A percentile compares a stretch with the other conserved stretches of the same genome.
These are phyloP conservation scores for Drosophila anomalata DNA, from an alignment of 2,888 invertebrate genomes.

Conservation along the genomic window DNA sequence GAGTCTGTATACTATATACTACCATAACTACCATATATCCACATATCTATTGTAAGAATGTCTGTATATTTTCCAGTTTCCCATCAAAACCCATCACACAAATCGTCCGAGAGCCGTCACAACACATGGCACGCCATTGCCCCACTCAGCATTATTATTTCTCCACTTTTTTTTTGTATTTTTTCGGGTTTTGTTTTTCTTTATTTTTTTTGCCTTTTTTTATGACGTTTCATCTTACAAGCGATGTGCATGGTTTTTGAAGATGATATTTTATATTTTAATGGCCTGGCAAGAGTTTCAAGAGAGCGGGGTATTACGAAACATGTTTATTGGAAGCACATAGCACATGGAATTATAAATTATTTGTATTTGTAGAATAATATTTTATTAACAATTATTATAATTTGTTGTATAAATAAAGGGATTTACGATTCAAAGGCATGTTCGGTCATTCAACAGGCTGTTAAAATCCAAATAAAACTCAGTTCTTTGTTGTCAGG, in stretches of 20 bases:
- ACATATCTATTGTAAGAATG: not conserved
- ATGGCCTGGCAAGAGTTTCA: slow-evolving; percentile 5
- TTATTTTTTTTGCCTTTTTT: slow-evolving; percentile 54
- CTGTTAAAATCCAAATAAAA: not conserved
- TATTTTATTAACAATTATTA: not conserved
- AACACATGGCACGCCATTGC: slow-evolving; percentile 43
- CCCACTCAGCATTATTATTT: slow-evolving; percentile 38
- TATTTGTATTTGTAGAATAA: not conserved
- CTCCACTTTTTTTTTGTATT: slow-evolving; percentile 17
- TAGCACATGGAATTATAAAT: not conserved
- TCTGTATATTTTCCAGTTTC: slow-evolving; percentile 9
- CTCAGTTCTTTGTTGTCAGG: not conserved
- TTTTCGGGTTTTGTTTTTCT: slow-evolving; percentile 16
- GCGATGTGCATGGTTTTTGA: slow-evolving; percentile 21
- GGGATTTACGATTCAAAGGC: not conserved
- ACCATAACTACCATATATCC: not conserved
- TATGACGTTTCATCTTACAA: slow-evolving; percentile 74
- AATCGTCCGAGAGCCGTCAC: slow-evolving; percentile 32
- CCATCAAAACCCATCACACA: slow-evolving; percentile 38
- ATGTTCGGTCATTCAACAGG: not conserved
- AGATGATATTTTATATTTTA: slow-evolving; percentile 35
- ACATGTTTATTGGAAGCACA: no score
- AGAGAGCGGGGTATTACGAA: not conserved
- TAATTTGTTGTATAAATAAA: not conserved
- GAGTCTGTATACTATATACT: slow-evolving; percentile 6